phyloP scores from a whole-genome alignment of 2,888 invertebrate genomes.

The Lissonota sp. region DNA sequence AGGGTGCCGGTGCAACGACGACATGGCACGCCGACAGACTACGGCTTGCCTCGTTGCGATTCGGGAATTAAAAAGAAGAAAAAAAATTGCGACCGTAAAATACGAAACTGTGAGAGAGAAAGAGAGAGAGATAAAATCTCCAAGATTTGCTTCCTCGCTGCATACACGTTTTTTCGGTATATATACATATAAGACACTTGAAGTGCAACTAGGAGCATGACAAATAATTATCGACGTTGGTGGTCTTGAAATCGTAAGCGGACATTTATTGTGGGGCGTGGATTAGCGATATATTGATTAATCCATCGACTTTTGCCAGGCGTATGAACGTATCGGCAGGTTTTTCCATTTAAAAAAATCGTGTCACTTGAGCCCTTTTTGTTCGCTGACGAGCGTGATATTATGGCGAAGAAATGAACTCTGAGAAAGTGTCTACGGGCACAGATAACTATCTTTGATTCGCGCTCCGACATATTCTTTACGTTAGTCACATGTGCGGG shows the following conservation, averaged over 20 bases:
- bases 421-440: conserved; percentile 44
- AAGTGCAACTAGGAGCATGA: conserved; percentile 48
- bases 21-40: conserved; percentile 57
- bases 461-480: conserved; percentile 20
- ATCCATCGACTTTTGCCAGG: too few relatives aligned
- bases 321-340: too few relatives aligned
- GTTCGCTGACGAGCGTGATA: too few relatives aligned
- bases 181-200: conserved; percentile 21
- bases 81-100: background rate
- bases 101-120: background rate
- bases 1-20: conserved; percentile 59
- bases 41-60: conserved; percentile 56
- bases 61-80: conserved; percentile 18
- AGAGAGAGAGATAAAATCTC: conserved; percentile 35
- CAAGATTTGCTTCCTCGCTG: conserved; percentile 39
- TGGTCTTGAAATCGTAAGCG: conserved; percentile 48
- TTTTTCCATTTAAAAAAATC: too few relatives aligned
- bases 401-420: conserved; percentile 19
- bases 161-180: background rate
- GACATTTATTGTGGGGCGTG: conserved; percentile 39
- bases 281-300: conserved; percentile 18
- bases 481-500: background rate
- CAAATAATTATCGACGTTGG: conserved; percentile 64
- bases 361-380: too few relatives aligned
- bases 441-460: conserved; percentile 36